A percentile compares a stretch with the other conserved stretches of the same genome.
These are phyloP conservation scores for Drosophila lacertosa DNA, from an alignment of 1,140 invertebrate genomes.

Conservation along the genomic window DNA sequence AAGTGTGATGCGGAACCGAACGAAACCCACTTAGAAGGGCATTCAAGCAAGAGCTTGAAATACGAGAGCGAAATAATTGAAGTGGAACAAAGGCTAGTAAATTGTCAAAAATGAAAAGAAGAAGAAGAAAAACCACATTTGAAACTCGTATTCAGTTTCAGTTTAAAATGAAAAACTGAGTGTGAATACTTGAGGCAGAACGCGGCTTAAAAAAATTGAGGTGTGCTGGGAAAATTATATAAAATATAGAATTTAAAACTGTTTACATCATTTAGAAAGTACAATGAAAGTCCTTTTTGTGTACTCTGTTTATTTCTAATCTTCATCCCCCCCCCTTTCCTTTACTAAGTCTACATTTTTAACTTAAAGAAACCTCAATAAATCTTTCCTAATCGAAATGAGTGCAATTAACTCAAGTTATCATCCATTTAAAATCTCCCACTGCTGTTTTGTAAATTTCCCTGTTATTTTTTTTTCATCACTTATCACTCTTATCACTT, in stretches of 20 bases:
- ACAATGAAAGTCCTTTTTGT: too few species aligned
- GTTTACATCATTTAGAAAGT: too few species aligned
- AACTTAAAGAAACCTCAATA: too few species aligned
- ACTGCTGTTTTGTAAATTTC: not conserved
- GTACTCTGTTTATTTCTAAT: too few species aligned
- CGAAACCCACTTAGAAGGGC: conserved; percentile 22
- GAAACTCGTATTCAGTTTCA: not conserved
- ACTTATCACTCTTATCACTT: not conserved
- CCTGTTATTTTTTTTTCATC: not conserved
- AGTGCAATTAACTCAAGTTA: not conserved
- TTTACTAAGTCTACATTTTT: too few species aligned
- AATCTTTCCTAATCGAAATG: too few species aligned
- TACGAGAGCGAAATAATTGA: conserved; percentile 24
- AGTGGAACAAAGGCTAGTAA: conserved; percentile 35
- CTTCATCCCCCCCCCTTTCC: too few species aligned
- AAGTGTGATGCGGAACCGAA: not conserved
- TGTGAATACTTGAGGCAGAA: not conserved
- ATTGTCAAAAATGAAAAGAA: conserved; percentile 36
- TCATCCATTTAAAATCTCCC: not conserved
- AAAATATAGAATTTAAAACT: too few species aligned
- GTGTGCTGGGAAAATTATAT: not conserved
- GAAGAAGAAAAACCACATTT: not conserved
- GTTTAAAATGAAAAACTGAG: not conserved
- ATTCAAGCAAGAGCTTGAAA: conserved; percentile 34
- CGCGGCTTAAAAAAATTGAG: conserved; percentile 20